These are phyloP conservation scores for Eupithecia subumbrata DNA, from an alignment of 2,888 invertebrate genomes.

Conservation along the genomic window DNA sequence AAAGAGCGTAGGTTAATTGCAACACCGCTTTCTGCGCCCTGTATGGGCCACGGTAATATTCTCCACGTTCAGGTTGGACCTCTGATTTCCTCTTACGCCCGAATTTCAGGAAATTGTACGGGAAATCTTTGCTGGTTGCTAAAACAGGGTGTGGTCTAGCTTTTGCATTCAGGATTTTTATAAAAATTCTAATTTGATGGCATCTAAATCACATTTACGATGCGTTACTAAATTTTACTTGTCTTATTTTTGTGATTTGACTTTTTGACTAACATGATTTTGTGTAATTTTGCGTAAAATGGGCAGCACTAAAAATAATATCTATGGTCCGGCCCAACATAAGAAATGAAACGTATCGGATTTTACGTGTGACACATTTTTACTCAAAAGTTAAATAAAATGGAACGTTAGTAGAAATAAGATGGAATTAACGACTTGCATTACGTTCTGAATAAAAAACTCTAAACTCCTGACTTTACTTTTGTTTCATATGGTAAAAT, in stretches of 20 bases:
- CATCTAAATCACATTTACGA: neutral
- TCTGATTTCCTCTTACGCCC: neutral
- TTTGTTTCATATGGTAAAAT: neutral
- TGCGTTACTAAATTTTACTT: neutral
- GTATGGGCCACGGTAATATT: constrained; percentile 54
- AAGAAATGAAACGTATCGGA: too few relatives aligned
- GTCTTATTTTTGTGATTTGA: neutral
- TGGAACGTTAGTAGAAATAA: neutral
- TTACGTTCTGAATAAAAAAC: neutral
- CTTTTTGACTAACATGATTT: neutral
- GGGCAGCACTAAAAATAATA: too few relatives aligned
- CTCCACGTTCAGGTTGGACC: constrained; percentile 10
- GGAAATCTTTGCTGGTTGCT: neutral
- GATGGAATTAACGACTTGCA: neutral
- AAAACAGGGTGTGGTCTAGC: neutral
- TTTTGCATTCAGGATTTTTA: neutral
- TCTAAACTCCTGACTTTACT: neutral
- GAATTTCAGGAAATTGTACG: neutral
- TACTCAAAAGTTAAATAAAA: too few relatives aligned
- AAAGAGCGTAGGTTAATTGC: constrained; percentile 79
- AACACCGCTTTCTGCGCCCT: constrained; percentile 55
- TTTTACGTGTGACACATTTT: neutral
- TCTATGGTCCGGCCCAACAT: too few relatives aligned
- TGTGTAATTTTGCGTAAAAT: neutral
- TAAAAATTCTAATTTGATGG: neutral